Evolutionary conservation across 2,797 vertebrate genomes (phyloP), one percentile per base, ranked within the genome.

Genomic region (Carcharodon carcharias): DNA sequence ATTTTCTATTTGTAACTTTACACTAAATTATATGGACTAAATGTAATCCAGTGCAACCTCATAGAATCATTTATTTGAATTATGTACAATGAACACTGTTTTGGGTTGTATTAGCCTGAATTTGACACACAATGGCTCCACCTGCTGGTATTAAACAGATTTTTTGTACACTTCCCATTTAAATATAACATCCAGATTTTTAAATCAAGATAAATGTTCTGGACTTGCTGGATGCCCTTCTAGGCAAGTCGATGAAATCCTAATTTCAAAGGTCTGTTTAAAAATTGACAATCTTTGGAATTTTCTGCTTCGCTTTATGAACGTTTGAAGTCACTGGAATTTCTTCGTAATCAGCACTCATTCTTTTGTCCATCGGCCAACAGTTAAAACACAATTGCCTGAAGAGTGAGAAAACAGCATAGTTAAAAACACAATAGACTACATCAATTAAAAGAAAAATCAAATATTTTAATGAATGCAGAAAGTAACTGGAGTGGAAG

Each of bases 301-400:
- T 96, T 97, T 98, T 99, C 73, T 97, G 96, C 97, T 98, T 98
- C 0, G 96, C 6, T 96, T 97, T 98, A 96, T 97, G 97, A 12
- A 65, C 95, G 50, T 96, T 98, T 31, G 98, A 97, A 0, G 97
- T 96, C 50, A 98, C 97, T 26, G 97, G 96, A 7, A 98, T 96
- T 1, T 99, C 99, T 97, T 99, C 98, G 16, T 99, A 97, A 97
- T 99, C 99, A 0, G 99, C 99, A 0, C 99, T 99, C 98, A 99
- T 98, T 58, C 98, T 88, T 97, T 97, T 96, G 98, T 98, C 98
- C 99, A 97, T 97, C 99, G 99, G 87, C 98, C 98, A n/a, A 99
- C 97, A 0, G 99, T 99, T 96, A 99, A 58, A 95, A 31, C 18
- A 0, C 97, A 96, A 96, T 97, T 98, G 3, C 98, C 99, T 99